phyloP scores from a whole-genome alignment of 2,888 invertebrate genomes.

The Drosophila melanosoma region DNA sequence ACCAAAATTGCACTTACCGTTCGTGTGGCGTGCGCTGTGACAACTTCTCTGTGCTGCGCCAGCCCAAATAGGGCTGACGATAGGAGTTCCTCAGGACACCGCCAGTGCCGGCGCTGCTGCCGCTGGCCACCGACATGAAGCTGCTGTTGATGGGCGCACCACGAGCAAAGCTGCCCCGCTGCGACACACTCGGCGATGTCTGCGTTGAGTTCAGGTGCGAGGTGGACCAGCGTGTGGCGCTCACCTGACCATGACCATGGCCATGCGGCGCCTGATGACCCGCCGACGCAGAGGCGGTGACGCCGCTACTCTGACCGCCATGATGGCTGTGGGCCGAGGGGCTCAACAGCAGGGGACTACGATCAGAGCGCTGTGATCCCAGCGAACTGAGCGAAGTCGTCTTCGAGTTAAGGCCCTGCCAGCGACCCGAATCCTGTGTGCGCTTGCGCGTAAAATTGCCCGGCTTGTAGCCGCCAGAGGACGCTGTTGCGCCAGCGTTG shows the following conservation, averaged over 20 bases:
- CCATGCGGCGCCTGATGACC: conserved; percentile 29
- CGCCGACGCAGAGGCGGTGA: conserved; percentile 33
- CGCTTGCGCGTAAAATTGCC: conserved; percentile 93
- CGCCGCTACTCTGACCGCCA: conserved; percentile 79
- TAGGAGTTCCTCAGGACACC: conserved; percentile 87
- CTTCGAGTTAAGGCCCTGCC: conserved; percentile 91
- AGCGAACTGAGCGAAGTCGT: conserved; percentile 94
- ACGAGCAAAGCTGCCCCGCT: conserved; percentile 89
- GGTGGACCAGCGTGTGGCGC: conserved; percentile 89
- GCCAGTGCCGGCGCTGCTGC: conserved; percentile 86
- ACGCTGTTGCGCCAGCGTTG: conserved; percentile 8
- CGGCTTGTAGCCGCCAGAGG: conserved; percentile 86
- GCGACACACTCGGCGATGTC: conserved; percentile 91
- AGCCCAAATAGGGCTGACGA: conserved; percentile 95
- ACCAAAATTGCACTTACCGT: conserved; percentile 85
- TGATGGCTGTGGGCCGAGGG: conserved; percentile 85
- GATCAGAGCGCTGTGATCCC: conserved; percentile 86
- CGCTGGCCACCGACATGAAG: conserved; percentile 87
- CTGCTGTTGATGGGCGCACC: conserved; percentile 85
- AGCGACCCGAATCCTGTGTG: conserved; percentile 88
- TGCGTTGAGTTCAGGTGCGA: conserved; percentile 90
- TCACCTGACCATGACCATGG: conserved; percentile 45
- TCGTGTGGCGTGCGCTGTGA: conserved; percentile 93
- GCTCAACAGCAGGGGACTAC: conserved; percentile 84
- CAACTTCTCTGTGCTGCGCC: conserved; percentile 94